Evolutionary conservation across 2,797 vertebrate species (phyloP).

Genomic region (Champsocephalus gunnari): DNA sequence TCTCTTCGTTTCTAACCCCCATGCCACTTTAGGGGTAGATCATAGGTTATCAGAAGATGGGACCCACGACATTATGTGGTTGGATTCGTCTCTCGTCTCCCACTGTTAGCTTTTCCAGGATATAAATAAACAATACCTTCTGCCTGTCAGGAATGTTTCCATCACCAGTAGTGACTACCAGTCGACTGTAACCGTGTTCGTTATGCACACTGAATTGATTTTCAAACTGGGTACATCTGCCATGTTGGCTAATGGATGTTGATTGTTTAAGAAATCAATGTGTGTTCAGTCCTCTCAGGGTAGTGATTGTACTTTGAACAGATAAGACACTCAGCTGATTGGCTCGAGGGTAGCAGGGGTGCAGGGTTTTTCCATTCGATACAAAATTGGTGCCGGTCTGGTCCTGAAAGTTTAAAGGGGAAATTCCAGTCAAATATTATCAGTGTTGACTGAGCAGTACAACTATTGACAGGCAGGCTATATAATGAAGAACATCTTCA

Average conservation of each 20-base stretch:
- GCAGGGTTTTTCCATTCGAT: too few relatives aligned
- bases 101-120: neutral
- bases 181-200: conserved; percentile 20
- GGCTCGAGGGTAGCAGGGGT: neutral
- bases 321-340: neutral
- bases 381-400: too few relatives aligned
- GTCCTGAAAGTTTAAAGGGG: neutral
- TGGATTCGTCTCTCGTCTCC: conserved; percentile 19
- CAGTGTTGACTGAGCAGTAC: neutral
- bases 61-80: neutral
- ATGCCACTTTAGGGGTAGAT: conserved; percentile 26
- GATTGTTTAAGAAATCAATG: conserved; percentile 44
- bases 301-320: conserved; percentile 12
- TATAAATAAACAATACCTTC: conserved; percentile 34
- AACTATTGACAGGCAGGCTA: neutral
- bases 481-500: neutral
- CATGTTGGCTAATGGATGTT: conserved; percentile 48
- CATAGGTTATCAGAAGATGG: conserved; percentile 20
- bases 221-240: conserved; percentile 56
- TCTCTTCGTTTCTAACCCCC: conserved; percentile 21
- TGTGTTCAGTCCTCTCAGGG: conserved; percentile 2
- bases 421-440: neutral
- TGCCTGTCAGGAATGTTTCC: conserved; percentile 17
- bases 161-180: conserved; percentile 35
- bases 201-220: conserved; percentile 58